Percentiles rank a stretch among this genome's conserved stretches.
phyloP scores from a whole-genome alignment of 2,113 vertebrate species.

The Rhipidura dahli region DNA sequence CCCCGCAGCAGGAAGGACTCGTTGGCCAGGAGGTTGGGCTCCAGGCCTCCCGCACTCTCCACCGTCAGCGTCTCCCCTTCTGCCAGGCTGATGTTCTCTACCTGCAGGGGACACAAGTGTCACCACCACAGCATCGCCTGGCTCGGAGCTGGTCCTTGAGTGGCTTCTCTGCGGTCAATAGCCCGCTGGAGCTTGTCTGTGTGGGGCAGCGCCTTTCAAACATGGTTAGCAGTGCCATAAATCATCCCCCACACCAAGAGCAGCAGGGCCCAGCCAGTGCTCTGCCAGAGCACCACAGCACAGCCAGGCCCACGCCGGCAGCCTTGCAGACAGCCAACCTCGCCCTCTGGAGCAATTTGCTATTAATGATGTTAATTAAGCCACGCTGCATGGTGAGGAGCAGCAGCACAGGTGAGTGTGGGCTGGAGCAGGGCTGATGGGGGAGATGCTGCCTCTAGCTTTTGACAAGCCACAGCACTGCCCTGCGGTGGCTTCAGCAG shows the following conservation, averaged over 20 bases:
- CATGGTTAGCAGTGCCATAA: background rate
- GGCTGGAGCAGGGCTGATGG: background rate
- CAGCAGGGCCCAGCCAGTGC: background rate
- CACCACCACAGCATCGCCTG: background rate
- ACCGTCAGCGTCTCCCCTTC: conserved; percentile 85
- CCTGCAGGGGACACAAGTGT: conserved; percentile 62
- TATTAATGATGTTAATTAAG: conserved; percentile 78
- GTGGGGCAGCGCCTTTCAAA: background rate
- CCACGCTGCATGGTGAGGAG: conserved; percentile 30
- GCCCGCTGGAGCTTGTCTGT: background rate
- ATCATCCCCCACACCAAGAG: background rate
- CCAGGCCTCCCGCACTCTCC: conserved; percentile 79
- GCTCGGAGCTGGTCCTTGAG: background rate
- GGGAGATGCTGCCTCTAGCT: background rate
- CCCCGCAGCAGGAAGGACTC: conserved; percentile 90
- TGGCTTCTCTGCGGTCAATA: background rate
- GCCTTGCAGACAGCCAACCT: background rate
- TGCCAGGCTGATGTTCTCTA: conserved; percentile 87
- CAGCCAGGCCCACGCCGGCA: background rate
- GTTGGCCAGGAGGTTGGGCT: conserved; percentile 87
- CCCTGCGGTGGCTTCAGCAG: background rate
- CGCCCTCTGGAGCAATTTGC: conserved; percentile 54
- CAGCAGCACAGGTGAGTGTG: background rate
- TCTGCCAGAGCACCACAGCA: background rate
- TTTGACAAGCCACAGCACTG: fast-evolving